A percentile compares a stretch with the other conserved stretches of the same genome.
Evolutionary conservation across 1,140 invertebrate genomes (phyloP).

Genomic region (Homalodisca vitripennis): DNA sequence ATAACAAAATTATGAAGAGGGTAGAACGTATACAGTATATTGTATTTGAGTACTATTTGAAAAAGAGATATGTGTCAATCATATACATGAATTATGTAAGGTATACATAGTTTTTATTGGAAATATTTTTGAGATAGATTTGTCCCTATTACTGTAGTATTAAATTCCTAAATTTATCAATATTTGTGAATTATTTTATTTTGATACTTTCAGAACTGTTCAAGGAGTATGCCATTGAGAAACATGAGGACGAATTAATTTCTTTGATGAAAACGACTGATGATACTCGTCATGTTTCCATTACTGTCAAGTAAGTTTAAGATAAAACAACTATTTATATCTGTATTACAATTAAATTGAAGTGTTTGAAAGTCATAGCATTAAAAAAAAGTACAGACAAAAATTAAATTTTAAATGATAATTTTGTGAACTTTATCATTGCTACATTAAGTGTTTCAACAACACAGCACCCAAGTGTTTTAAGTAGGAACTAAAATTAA

Average conservation of each 20-base stretch:
- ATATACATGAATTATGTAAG: too few species aligned
- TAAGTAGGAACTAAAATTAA: too few species aligned
- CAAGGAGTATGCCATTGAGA: conserved; percentile 46
- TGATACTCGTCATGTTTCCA: conserved; percentile 47
- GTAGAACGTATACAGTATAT: too few species aligned
- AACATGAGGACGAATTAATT: conserved; percentile 48
- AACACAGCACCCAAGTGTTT: not conserved
- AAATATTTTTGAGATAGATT: too few species aligned
- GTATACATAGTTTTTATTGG: too few species aligned
- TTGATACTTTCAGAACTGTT: conserved; percentile 45
- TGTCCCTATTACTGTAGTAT: too few species aligned
- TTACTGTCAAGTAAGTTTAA: conserved; percentile 52
- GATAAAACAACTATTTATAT: conserved; percentile 12
- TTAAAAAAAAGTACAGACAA: not conserved
- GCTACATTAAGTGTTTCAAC: not conserved
- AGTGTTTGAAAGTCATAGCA: not conserved
- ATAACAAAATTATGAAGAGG: too few species aligned
- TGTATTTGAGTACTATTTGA: too few species aligned
- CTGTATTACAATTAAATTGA: conserved; percentile 17
- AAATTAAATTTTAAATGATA: not conserved
- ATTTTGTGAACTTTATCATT: conserved; percentile 28
- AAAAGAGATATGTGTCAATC: too few species aligned
- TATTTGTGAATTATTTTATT: too few species aligned
- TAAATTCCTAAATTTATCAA: too few species aligned
- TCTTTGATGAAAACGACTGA: conserved; percentile 49